A percentile compares a stretch with the other conserved stretches of the same genome.
These are phyloP conservation scores for Brachycybe producta DNA, from an alignment of 2,888 invertebrate genomes.

Conservation along the genomic window DNA sequence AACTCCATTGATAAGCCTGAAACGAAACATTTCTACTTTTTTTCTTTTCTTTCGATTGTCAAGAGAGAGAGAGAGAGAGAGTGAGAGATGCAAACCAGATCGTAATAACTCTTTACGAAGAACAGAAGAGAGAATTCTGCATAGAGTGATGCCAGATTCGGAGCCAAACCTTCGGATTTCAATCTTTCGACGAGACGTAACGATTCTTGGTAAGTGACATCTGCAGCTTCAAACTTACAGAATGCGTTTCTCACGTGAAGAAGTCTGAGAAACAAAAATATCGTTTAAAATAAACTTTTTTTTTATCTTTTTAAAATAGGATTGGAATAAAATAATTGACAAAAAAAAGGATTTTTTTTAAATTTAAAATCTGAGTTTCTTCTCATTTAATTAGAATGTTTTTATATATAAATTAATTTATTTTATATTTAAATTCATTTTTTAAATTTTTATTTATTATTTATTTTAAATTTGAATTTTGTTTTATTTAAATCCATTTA, in stretches of 20 bases:
- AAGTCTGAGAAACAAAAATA: slow-evolving; percentile 44
- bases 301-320: too few species aligned
- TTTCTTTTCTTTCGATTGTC: background rate
- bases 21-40: slow-evolving; percentile 20
- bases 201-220: slow-evolving; percentile 52
- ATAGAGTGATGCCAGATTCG: slow-evolving; percentile 56
- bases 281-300: too few species aligned
- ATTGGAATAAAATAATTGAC: too few species aligned
- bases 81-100: slow-evolving; percentile 51
- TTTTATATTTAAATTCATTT: too few species aligned
- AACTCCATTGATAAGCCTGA: slow-evolving; percentile 58
- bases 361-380: too few species aligned
- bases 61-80: background rate
- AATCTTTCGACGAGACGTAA: slow-evolving; percentile 42
- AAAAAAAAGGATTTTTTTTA: too few species aligned
- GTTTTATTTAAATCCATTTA: too few species aligned
- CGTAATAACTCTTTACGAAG: slow-evolving; percentile 75
- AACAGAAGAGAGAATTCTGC: slow-evolving; percentile 69
- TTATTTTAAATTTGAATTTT: too few species aligned
- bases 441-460: too few species aligned
- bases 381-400: too few species aligned
- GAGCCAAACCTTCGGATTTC: slow-evolving; percentile 34
- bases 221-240: slow-evolving; percentile 64
- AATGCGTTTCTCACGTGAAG: slow-evolving; percentile 70
- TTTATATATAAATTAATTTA: too few species aligned